phyloP scores from a whole-genome alignment of 2,797 vertebrate genomes.

The Apodemus agrarius region DNA sequence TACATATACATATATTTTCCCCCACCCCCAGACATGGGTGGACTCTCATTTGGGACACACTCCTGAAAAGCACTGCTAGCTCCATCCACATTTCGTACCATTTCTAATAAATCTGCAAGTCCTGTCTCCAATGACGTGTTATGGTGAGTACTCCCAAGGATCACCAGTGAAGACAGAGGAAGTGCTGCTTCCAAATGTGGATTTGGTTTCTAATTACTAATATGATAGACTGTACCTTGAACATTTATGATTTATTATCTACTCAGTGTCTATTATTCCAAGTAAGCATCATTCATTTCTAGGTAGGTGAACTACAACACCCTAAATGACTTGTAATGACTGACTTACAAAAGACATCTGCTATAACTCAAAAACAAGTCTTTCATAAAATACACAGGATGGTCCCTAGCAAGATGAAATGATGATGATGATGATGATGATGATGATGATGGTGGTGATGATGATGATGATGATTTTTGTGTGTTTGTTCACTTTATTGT shows the following conservation, averaged over 20 bases:
- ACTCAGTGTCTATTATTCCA: neutral
- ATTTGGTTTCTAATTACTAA: neutral
- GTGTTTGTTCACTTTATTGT: neutral
- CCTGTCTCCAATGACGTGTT: neutral
- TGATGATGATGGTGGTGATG: no score
- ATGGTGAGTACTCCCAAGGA: neutral
- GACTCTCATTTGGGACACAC: neutral
- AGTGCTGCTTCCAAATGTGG: neutral
- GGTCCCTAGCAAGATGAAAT: neutral
- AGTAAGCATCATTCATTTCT: neutral
- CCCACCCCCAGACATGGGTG: neutral
- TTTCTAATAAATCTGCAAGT: neutral
- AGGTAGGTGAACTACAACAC: neutral
- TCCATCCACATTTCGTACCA: neutral
- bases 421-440: neutral
- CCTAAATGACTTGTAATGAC: neutral
- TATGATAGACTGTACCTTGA: neutral
- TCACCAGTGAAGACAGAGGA: neutral
- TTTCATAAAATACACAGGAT: neutral
- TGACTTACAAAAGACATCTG: neutral
- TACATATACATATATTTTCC: slow-evolving; percentile 57
- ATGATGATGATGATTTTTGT: no score
- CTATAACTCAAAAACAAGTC: neutral
- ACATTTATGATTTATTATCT: neutral
- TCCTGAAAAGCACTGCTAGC: neutral